phyloP scores from a whole-genome alignment of 2,888 invertebrate genomes.

The Limnephilus auricula region DNA sequence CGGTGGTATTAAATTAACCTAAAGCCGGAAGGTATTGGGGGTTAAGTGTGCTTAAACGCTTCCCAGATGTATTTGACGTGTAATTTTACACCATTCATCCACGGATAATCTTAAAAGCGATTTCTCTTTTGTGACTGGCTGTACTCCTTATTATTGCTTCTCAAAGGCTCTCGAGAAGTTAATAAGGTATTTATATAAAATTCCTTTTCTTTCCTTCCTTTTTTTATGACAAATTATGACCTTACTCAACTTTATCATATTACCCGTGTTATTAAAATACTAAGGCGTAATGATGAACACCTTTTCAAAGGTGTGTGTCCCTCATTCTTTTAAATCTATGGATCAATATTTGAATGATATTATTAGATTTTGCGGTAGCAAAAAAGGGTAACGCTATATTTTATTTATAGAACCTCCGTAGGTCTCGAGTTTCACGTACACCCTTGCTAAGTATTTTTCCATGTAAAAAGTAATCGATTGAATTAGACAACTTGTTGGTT shows the following conservation, averaged over 20 bases:
- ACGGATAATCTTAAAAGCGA: not conserved
- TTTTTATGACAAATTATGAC: not conserved
- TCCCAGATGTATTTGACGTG: slow-evolving; percentile 38
- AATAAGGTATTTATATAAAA: not conserved
- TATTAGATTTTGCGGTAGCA: not conserved
- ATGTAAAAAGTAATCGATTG: not conserved
- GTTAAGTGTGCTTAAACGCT: slow-evolving; percentile 44
- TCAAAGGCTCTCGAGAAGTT: not conserved
- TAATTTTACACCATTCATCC: slow-evolving; percentile 40
- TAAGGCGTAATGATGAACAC: not conserved
- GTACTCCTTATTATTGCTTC: slow-evolving; percentile 1
- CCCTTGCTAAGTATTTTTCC: not conserved
- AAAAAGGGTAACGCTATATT: not conserved
- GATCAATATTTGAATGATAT: not conserved
- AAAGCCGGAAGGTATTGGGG: slow-evolving; percentile 33
- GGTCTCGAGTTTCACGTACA: not conserved
- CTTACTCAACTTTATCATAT: not conserved
- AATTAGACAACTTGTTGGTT: not conserved
- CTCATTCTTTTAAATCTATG: not conserved
- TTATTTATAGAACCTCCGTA: not conserved
- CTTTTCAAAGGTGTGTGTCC: not conserved
- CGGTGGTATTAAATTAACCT: slow-evolving; percentile 37
- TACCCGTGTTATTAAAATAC: not conserved
- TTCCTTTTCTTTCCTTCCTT: not conserved
- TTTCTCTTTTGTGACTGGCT: slow-evolving; percentile 20